Percentiles rank a stretch among this genome's conserved stretches.
Conservation (phyloP, 2,888 invertebrate species). For the Stramonita haemastoma region DNA sequence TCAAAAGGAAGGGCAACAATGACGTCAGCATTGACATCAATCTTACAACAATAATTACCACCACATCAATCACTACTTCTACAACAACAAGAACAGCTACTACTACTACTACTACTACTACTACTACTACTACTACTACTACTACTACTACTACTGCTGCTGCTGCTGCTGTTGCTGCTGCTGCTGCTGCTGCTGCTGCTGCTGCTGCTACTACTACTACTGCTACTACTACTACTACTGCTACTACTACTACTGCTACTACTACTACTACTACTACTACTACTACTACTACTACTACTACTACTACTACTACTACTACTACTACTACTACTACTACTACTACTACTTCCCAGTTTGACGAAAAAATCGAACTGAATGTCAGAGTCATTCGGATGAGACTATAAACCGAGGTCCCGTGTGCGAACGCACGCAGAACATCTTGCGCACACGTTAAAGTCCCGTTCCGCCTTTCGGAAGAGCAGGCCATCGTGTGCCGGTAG, state of each 20-base stretch:
- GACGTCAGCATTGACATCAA: background rate
- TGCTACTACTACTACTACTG: conserved; percentile 39
- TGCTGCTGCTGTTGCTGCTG: conserved; percentile 11
- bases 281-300: conserved; percentile 22
- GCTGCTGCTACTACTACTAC: conserved; percentile 36
- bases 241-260: conserved; percentile 44
- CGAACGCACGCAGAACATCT: too few species aligned
- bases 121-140: conserved; percentile 43
- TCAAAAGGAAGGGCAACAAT: background rate
- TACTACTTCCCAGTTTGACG: background rate
- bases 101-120: conserved; percentile 41
- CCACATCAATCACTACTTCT: conserved; percentile 30
- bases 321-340: conserved; percentile 43
- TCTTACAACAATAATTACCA: conserved; percentile 16
- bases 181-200: background rate
- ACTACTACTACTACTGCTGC: conserved; percentile 39
- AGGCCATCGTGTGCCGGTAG: too few species aligned
- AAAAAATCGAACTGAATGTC: too few species aligned
- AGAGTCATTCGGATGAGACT: too few species aligned
- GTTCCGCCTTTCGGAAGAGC: too few species aligned
- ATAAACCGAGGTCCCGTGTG: too few species aligned
- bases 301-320: background rate
- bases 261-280: conserved; percentile 44
- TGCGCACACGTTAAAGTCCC: too few species aligned
- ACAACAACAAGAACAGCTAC: conserved; percentile 29